A percentile compares a stretch with the other conserved stretches of the same genome.
These are phyloP conservation scores for Echinops telfairi DNA, from an alignment of 2,113 vertebrate species.

Conservation along the genomic window DNA sequence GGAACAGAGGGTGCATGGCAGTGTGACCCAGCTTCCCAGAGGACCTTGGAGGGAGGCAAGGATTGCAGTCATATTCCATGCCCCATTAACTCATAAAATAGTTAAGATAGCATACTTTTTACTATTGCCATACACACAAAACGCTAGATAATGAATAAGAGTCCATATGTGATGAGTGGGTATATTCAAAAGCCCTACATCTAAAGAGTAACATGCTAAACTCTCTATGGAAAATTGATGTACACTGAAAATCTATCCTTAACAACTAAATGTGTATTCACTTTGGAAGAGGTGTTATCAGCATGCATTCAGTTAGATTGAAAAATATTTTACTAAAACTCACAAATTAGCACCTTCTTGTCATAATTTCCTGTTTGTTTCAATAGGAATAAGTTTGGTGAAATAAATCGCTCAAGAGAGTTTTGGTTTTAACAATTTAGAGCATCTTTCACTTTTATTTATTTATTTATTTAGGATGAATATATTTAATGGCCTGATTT, in stretches of 20 bases:
- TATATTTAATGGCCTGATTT: not conserved
- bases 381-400: not conserved
- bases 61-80: too few relatives aligned
- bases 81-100: too few relatives aligned
- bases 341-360: not conserved
- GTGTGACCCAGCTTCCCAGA: not conserved
- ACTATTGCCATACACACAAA: too few relatives aligned
- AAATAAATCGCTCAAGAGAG: not conserved
- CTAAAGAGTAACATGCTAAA: not conserved
- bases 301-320: not conserved
- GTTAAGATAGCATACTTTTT: too few relatives aligned
- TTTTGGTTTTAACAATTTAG: not conserved
- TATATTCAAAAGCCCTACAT: not conserved
- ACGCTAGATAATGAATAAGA: too few relatives aligned
- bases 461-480: not conserved
- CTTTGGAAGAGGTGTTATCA: not conserved
- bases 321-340: constrained; percentile 32
- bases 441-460: not conserved
- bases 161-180: too few relatives aligned
- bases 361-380: not conserved
- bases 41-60: too few relatives aligned
- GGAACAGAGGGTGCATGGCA: not conserved
- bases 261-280: not conserved
- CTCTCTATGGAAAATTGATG: not conserved
- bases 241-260: not conserved